Percentiles rank a stretch among this genome's conserved stretches.
Conservation (phyloP, 1,140 invertebrate species). For the Zeugodacus cucurbitae region DNA sequence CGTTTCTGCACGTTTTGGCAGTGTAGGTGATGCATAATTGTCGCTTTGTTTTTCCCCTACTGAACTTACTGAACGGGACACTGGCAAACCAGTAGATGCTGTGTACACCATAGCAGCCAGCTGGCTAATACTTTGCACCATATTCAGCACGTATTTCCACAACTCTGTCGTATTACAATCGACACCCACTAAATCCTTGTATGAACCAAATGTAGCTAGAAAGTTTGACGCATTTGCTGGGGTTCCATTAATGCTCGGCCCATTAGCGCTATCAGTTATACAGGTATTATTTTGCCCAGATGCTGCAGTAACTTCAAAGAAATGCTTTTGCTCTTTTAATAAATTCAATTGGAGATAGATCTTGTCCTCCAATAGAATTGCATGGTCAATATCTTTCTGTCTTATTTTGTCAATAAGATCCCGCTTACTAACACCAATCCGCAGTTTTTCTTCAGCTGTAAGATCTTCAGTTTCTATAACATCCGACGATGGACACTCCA, state of each 20-base stretch:
- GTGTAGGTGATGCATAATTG: constrained; percentile 81
- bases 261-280: not conserved
- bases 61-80: constrained; percentile 88
- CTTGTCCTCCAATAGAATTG: constrained; percentile 87
- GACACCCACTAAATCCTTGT: constrained; percentile 71
- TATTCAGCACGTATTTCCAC: constrained; percentile 77
- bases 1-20: constrained; percentile 92
- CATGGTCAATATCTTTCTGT: constrained; percentile 88
- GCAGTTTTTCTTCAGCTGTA: constrained; percentile 79
- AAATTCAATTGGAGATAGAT: constrained; percentile 84
- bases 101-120: constrained; percentile 78
- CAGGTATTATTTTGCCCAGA: not conserved
- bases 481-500: constrained; percentile 75
- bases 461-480: constrained; percentile 70
- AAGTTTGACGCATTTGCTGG: constrained; percentile 56
- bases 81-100: constrained; percentile 76
- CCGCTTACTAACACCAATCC: constrained; percentile 79
- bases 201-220: constrained; percentile 65
- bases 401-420: constrained; percentile 76
- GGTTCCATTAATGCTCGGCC: not conserved
- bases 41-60: constrained; percentile 90
- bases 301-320: constrained; percentile 3
- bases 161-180: constrained; percentile 74
- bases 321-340: constrained; percentile 69
- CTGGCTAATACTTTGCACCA: constrained; percentile 74